These are phyloP conservation scores for Dryococelus australis DNA, from an alignment of 2,888 invertebrate species.

Conservation along the genomic window DNA sequence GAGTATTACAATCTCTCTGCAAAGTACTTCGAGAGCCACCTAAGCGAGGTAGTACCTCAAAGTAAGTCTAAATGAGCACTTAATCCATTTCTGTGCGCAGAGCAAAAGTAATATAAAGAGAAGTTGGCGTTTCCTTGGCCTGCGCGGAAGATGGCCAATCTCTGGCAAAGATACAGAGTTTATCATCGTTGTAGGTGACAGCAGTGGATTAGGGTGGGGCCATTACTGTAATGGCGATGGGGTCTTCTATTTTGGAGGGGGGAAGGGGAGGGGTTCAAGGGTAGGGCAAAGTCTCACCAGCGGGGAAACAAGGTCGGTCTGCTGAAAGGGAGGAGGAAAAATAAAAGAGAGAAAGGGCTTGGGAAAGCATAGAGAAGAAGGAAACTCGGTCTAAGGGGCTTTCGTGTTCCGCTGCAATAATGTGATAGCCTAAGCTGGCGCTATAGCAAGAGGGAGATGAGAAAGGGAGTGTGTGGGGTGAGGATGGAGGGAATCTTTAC, in stretches of 20 bases:
- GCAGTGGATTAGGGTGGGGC: neutral
- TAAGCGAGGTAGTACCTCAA: too few species aligned
- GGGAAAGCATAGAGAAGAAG: neutral
- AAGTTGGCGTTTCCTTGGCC: neutral
- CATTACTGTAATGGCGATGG: neutral
- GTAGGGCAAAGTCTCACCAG: neutral
- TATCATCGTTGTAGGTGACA: slow-evolving; percentile 16
- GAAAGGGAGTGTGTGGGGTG: neutral
- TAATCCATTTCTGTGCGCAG: neutral
- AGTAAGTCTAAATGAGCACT: too few species aligned
- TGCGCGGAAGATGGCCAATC: neutral
- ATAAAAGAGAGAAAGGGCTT: slow-evolving; percentile 2
- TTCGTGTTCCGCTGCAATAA: neutral
- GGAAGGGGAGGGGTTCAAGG: neutral
- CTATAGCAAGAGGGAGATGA: neutral
- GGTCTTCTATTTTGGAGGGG: neutral
- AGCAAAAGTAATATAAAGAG: neutral
- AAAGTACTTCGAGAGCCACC: too few species aligned
- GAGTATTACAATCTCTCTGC: too few species aligned
- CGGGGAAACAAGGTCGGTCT: neutral
- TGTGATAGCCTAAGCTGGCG: neutral
- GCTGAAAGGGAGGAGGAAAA: neutral
- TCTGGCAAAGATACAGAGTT: neutral
- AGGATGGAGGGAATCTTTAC: neutral
- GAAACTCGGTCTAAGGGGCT: neutral